Conservation (phyloP, 2,888 invertebrate species). For the Conistra vaccinii region DNA sequence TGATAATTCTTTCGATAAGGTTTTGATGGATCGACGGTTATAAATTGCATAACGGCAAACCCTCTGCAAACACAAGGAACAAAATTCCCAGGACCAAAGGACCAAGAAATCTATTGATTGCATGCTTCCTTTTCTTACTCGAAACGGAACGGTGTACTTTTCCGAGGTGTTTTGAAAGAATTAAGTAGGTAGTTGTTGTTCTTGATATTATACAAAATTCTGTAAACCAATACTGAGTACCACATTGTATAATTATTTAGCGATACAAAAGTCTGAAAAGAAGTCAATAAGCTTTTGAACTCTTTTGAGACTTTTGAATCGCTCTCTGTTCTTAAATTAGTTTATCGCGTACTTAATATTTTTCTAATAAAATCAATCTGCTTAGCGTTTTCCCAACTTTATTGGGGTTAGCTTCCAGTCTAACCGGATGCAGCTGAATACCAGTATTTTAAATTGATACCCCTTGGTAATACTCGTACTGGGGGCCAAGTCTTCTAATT, state of each 20-base stretch:
- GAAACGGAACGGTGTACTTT: neutral
- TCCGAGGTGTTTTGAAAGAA: neutral
- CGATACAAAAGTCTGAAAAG: neutral
- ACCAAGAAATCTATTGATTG: conserved; percentile 18
- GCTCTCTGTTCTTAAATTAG: too few species aligned
- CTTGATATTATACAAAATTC: neutral
- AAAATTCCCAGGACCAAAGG: conserved; percentile 17
- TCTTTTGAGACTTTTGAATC: too few species aligned
- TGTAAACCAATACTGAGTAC: neutral
- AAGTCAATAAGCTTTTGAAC: neutral
- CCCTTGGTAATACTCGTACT: too few species aligned
- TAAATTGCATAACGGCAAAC: conserved; percentile 36
- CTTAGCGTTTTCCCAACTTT: neutral
- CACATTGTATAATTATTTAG: neutral
- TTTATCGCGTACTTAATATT: neutral
- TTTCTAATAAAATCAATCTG: neutral
- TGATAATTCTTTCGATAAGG: conserved; percentile 61
- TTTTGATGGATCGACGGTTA: conserved; percentile 61
- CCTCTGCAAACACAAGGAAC: neutral
- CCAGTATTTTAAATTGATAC: too few species aligned
- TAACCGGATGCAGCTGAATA: neutral
- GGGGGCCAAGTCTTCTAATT: too few species aligned
- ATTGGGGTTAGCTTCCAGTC: neutral
- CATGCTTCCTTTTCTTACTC: neutral
- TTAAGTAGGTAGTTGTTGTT: neutral